Percentiles rank a stretch among this genome's conserved stretches.
Evolutionary conservation across 2,797 vertebrate genomes (phyloP).

Genomic region (Mycteria americana): DNA sequence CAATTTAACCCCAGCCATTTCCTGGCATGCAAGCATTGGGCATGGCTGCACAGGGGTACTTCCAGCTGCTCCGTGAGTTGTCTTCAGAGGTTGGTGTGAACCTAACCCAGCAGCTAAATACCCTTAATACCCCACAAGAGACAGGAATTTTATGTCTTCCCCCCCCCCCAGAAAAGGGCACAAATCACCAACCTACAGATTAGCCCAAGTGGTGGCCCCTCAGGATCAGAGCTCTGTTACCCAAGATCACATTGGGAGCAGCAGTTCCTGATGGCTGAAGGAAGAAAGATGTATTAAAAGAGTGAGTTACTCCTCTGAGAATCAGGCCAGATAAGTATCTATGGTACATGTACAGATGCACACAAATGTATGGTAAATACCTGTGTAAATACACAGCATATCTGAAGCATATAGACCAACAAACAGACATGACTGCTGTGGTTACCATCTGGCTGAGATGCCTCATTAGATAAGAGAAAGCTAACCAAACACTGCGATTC

Average conservation of each 20-base stretch:
- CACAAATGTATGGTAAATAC: background rate
- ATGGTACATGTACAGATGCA: accelerated
- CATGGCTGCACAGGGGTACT: background rate
- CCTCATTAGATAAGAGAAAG: background rate
- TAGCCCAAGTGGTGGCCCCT: background rate
- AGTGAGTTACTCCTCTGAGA: background rate
- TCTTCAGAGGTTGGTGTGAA: background rate
- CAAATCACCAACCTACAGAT: background rate
- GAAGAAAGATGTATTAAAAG: background rate
- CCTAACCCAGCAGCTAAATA: background rate
- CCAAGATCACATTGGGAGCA: background rate
- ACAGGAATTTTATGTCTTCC: background rate
- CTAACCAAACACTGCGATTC: background rate
- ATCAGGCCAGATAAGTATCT: background rate
- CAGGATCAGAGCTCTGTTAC: background rate
- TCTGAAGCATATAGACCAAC: background rate
- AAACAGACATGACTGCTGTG: background rate
- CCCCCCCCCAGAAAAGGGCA: background rate
- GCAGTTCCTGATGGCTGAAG: background rate
- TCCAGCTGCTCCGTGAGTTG: background rate
- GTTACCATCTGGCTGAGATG: background rate
- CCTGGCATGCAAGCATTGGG: background rate
- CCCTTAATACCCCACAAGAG: background rate
- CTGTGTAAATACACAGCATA: background rate
- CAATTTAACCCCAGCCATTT: background rate